Base-by-base conservation (phyloP, 2,113 vertebrate species). In the Xenus cinereus region DNA sequence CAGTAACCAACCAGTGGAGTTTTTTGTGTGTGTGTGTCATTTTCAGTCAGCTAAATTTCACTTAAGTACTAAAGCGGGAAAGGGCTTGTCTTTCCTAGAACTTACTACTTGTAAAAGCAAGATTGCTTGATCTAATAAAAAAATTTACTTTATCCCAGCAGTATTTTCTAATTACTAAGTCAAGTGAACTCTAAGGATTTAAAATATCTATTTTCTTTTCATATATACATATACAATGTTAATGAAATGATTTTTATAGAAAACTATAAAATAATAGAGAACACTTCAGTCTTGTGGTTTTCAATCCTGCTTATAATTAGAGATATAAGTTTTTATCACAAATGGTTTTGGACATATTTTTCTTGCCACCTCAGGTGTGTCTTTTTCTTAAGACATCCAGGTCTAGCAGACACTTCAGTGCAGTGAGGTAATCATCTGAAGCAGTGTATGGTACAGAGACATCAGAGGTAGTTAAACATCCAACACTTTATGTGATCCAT, bases 191-290 rank as follows among this genome's bases (percentile, higher is more conserved):
- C 6, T 51, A 62, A 77, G 9, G 14, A 63, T 75, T 91, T 73
- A 7, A 53, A 63, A 30, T 66, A 48, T 33, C 7, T n/a, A 22
- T n/a, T 64, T 86, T 90, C 3, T 7, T 75, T 87, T 56, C 20
- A 59, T 53, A 20, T 54, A 51, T 39, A 51, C 23, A 9, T 12
- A 35, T 22, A 54, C 4, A 14, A 27, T 48, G 8, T 43, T 39
- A 41, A 30, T 12, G 1, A 69, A 64, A 69, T 32, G 0, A 4
- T 71, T 68, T 5, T 0, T 60, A 27, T 8, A 60, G 3, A 8
- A 90, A 91, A 68, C 6, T 37, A 51, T 43, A 82, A 59, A 39
- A 56, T 39, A 18, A 67, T 28, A 78, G 21, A 62, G 75, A 85
- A 8, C 1, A 3, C 6, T 57, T 14, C 16, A 7, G 1, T 85